These are phyloP conservation scores for Nebria brevicollis DNA, from an alignment of 2,888 invertebrate genomes.

Conservation along the genomic window DNA sequence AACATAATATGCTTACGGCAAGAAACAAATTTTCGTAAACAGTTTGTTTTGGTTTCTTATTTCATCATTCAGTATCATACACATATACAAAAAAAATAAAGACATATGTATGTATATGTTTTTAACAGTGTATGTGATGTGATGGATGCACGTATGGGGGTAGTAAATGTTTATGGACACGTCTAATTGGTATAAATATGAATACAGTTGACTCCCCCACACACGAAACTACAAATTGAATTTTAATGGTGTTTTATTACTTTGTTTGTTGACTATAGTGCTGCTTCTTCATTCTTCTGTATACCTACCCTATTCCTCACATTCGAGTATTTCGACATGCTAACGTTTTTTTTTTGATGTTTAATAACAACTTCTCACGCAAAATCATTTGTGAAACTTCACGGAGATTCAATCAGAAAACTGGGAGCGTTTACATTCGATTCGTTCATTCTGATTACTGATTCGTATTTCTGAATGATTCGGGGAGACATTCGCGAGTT, in stretches of 20 bases:
- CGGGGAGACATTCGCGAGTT: neutral
- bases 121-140: neutral
- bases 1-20: too few species aligned
- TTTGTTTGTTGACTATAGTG: slow-evolving; percentile 19
- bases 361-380: slow-evolving; percentile 24
- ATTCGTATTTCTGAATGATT: neutral
- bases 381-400: slow-evolving; percentile 22
- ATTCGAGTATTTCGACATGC: slow-evolving; percentile 14
- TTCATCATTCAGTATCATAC: too few species aligned
- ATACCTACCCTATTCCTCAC: neutral
- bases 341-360: neutral
- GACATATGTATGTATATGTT: neutral
- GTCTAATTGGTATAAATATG: slow-evolving; percentile 30
- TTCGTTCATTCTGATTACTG: neutral
- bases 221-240: slow-evolving; percentile 26
- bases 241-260: slow-evolving; percentile 35
- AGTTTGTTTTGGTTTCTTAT: too few species aligned
- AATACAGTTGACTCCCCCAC: slow-evolving; percentile 18
- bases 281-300: neutral
- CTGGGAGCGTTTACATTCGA: slow-evolving; percentile 3
- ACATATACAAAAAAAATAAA: too few species aligned
- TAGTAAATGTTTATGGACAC: slow-evolving; percentile 11
- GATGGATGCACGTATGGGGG: slow-evolving; percentile 6
- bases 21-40: too few species aligned
- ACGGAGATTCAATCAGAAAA: slow-evolving; percentile 6